Conservation (phyloP, 2,888 invertebrate species). For the Mythimna vitellina region DNA sequence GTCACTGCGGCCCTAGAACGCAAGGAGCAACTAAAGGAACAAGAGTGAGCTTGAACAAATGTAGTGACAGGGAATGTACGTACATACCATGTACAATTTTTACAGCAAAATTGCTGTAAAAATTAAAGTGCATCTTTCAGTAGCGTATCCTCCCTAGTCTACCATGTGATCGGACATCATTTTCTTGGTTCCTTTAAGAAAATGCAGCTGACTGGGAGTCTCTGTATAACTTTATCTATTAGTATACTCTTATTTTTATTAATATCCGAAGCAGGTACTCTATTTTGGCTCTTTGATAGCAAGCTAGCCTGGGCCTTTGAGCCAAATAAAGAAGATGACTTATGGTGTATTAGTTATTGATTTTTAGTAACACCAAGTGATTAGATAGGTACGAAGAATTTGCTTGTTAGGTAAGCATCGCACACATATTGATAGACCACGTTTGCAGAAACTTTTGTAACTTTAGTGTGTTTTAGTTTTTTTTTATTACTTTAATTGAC, state of each 20-base stretch:
- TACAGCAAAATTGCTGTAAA: too few relatives aligned
- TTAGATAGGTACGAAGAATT: neutral
- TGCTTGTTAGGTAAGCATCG: neutral
- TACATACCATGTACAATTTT: too few relatives aligned
- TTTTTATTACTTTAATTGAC: too few relatives aligned
- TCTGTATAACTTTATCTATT: conserved; percentile 86
- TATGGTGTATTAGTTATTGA: conserved; percentile 49
- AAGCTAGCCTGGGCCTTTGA: conserved; percentile 45
- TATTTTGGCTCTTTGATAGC: conserved; percentile 77
- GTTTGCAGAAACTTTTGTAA: neutral
- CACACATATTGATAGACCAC: neutral
- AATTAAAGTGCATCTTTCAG: neutral
- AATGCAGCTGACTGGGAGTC: conserved; percentile 88
- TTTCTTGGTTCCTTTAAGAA: conserved; percentile 89
- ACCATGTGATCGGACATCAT: conserved; percentile 84
- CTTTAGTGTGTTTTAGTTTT: too few relatives aligned
- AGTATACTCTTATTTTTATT: conserved; percentile 87
- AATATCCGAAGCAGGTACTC: conserved; percentile 79
- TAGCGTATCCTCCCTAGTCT: conserved; percentile 70
- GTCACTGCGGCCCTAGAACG: too few relatives aligned
- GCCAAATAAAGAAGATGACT: conserved; percentile 51
- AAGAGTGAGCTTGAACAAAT: too few relatives aligned
- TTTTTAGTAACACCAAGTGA: conserved; percentile 19
- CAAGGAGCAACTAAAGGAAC: too few relatives aligned
- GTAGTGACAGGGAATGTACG: too few relatives aligned